Evolutionary conservation across 2,113 vertebrate genomes (phyloP).

Genomic region (Suricata suricatta): DNA sequence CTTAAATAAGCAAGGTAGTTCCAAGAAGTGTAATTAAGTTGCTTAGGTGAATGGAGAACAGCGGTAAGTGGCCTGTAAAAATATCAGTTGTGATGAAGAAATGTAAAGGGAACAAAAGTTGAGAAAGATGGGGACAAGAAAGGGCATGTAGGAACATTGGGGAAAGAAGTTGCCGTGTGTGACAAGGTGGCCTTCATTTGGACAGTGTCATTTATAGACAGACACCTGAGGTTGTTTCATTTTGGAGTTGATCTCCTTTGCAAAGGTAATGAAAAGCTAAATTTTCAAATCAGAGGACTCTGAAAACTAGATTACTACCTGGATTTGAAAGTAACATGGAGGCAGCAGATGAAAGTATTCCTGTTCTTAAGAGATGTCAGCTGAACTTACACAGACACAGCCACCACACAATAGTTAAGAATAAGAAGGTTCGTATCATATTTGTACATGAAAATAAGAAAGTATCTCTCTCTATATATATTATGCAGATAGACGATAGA

Average conservation of each 20-base stretch:
- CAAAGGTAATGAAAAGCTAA: constrained; percentile 22
- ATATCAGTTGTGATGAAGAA: constrained; percentile 32
- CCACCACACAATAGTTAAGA: neutral
- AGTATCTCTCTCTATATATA: neutral
- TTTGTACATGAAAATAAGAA: neutral
- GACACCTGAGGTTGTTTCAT: neutral
- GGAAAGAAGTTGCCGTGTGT: neutral
- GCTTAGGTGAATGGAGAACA: constrained; percentile 40
- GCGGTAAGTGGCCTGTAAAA: constrained; percentile 56
- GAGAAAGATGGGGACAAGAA: neutral
- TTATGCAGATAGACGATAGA: too few relatives aligned
- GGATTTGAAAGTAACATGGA: constrained; percentile 25
- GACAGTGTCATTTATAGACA: neutral
- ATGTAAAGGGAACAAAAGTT: neutral
- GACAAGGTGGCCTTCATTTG: neutral
- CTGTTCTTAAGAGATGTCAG: constrained; percentile 26
- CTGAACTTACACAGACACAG: neutral
- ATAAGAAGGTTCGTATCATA: neutral
- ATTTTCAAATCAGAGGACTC: neutral
- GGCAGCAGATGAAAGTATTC: neutral
- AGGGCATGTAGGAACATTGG: neutral
- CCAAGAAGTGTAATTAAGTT: constrained; percentile 71
- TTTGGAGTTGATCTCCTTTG: neutral
- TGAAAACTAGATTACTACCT: constrained; percentile 38
- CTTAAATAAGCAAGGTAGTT: constrained; percentile 43